Base-by-base conservation (phyloP, 2,888 invertebrate genomes). In the Calameuta idolon region DNA sequence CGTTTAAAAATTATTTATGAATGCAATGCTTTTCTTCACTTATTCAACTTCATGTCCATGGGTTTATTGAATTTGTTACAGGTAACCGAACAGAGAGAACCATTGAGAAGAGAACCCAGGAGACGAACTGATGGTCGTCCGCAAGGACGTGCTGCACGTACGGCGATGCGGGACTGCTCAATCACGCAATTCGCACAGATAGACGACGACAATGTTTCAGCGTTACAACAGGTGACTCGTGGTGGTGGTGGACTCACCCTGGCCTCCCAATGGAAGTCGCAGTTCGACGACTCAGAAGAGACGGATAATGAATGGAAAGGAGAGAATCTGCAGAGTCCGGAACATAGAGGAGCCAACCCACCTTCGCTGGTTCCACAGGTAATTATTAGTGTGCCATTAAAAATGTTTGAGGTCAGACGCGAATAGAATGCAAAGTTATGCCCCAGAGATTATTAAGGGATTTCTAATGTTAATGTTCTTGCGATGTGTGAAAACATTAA, bases 271-370 rank as follows among this genome's bases (percentile, higher is more conserved):
- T 98, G 98, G 98, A 98, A 98, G 90, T 98, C 98, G 0, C 98
- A 98, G 90, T 98, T 98, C 90, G 98, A 98, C 87, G 98, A 98
- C 90, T 98, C 98, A 0, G 98, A 98, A 84, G 98, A 98, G 87
- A 97, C 97, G 0, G 98, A 98, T 90, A 97, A 98, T 91, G 98
- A 98, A 91, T 97, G 97, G 97, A 97, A 97, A 88, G 97, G 96
- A 83, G 97, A 97, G 86, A 91, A 90, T 82, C 81, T 90, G 31
- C 90, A 92, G 87, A 92, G 92, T 85, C 92, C 92, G 33, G 92
- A 92, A 80, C 92, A 92, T 83, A 92, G 92, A 86, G 92, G 89
- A 34, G 82, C 81, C n/a, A 87, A 85, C 79, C 82, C 85, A 73
- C 84, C 88, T 68, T 81, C 86, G 23, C 82, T 89, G 80, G 81